A percentile compares a stretch with the other conserved stretches of the same genome.
These are phyloP conservation scores for Denticeps clupeoides DNA, from an alignment of 2,797 vertebrate genomes.

Conservation along the genomic window DNA sequence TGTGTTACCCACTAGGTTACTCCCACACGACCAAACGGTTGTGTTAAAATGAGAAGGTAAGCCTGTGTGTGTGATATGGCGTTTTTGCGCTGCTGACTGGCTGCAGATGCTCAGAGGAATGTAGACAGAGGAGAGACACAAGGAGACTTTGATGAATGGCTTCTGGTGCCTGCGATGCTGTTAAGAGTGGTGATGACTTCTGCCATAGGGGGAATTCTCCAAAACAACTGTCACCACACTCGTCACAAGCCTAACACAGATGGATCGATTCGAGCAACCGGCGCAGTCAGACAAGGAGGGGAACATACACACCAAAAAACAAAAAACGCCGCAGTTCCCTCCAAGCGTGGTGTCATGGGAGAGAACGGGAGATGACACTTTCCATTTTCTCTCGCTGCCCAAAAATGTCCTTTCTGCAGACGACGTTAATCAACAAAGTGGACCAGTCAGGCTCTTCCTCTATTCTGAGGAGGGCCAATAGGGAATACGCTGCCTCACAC, in stretches of 20 bases:
- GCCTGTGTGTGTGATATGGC: too few relatives aligned
- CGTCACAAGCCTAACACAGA: slow-evolving; percentile 6
- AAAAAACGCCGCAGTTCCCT: not conserved
- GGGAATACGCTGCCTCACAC: not conserved
- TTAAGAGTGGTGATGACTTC: not conserved
- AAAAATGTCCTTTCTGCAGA: not conserved
- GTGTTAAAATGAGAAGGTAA: not conserved
- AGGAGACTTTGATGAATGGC: slow-evolving; percentile 11
- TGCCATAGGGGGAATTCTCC: not conserved
- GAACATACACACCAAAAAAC: not conserved
- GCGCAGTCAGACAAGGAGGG: not conserved
- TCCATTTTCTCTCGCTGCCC: not conserved
- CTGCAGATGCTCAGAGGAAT: too few relatives aligned
- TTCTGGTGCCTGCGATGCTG: not conserved
- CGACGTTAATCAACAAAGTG: not conserved
- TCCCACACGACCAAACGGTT: too few relatives aligned
- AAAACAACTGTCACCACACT: slow-evolving; percentile 2
- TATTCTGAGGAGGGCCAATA: not conserved
- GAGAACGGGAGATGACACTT: not conserved
- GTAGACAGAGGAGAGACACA: too few relatives aligned
- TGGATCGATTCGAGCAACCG: not conserved
- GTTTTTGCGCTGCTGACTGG: too few relatives aligned
- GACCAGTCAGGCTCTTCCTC: not conserved
- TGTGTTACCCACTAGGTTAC: too few relatives aligned
- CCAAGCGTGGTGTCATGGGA: too few relatives aligned